Evolutionary conservation across 2,113 vertebrate species (phyloP).

Genomic region (Tyto alba): DNA sequence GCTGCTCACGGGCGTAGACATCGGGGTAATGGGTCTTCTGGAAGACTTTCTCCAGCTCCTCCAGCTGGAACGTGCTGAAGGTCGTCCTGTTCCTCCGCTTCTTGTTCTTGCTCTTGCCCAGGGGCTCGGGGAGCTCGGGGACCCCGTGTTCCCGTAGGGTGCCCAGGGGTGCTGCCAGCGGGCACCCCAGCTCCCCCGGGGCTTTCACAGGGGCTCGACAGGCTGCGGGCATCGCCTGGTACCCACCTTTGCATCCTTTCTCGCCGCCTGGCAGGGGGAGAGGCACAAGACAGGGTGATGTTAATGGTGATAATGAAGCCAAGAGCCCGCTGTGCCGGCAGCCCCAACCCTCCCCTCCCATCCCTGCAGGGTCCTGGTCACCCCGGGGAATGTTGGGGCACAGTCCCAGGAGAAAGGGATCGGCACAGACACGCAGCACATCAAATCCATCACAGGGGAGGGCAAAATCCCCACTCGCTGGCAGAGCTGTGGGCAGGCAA

Average conservation of each 20-base stretch:
- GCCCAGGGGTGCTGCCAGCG: slow-evolving; percentile 37
- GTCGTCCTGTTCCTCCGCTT: slow-evolving; percentile 91
- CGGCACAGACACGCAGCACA: accelerated
- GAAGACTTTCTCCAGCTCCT: slow-evolving; percentile 94
- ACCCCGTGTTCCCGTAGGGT: slow-evolving; percentile 62
- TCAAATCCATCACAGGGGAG: not conserved
- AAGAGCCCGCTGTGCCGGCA: accelerated
- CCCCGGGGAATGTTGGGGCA: accelerated
- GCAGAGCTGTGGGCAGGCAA: not conserved
- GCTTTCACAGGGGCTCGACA: slow-evolving; percentile 68
- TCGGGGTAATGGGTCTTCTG: slow-evolving; percentile 94
- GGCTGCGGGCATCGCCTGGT: slow-evolving; percentile 73
- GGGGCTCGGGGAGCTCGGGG: slow-evolving; percentile 75
- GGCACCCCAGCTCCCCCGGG: slow-evolving; percentile 58
- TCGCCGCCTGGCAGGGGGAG: slow-evolving; percentile 71
- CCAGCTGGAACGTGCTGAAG: slow-evolving; percentile 92
- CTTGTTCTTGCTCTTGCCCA: slow-evolving; percentile 84
- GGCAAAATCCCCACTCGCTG: accelerated
- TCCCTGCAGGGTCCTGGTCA: not conserved
- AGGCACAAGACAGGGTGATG: not conserved
- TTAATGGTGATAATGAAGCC: not conserved
- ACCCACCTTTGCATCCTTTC: slow-evolving; percentile 77
- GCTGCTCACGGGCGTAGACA: slow-evolving; percentile 88
- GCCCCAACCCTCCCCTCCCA: not conserved
- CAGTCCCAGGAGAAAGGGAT: not conserved